Conservation (phyloP, 2,888 invertebrate species). For the Drosophila paramelanica region DNA sequence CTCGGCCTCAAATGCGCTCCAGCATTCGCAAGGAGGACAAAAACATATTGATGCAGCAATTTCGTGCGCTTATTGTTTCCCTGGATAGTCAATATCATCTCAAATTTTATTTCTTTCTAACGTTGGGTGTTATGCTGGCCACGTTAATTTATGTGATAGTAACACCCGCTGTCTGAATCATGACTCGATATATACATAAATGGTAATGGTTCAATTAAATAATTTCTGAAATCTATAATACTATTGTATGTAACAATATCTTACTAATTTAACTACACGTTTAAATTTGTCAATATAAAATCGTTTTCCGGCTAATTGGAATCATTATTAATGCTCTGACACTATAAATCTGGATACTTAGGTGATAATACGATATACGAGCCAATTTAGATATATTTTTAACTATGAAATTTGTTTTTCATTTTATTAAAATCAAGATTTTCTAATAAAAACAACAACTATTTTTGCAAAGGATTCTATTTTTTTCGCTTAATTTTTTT, state of each 20-base stretch:
- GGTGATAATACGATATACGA: background rate
- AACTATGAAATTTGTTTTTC: background rate
- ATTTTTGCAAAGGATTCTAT: background rate
- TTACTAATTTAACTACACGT: background rate
- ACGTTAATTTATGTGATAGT: conserved; percentile 78
- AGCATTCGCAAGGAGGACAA: conserved; percentile 5
- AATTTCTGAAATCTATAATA: background rate
- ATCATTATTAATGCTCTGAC: background rate
- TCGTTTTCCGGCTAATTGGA: background rate
- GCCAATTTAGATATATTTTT: background rate
- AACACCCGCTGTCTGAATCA: conserved; percentile 46
- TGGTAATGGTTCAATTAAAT: conserved; percentile 1
- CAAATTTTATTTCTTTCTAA: conserved; percentile 72
- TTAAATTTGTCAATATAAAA: background rate
- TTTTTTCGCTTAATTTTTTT: background rate
- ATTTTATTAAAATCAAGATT: background rate
- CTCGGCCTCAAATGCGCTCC: conserved; percentile 37
- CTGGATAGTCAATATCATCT: conserved; percentile 81
- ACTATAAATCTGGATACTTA: background rate
- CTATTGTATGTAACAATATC: background rate
- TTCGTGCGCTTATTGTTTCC: conserved; percentile 63
- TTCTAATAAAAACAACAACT: too few relatives aligned
- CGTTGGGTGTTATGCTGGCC: conserved; percentile 60
- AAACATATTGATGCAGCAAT: conserved; percentile 52
- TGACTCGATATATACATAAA: background rate